phyloP scores from a whole-genome alignment of 2,113 vertebrate species.

The Oncorhynchus keta region DNA sequence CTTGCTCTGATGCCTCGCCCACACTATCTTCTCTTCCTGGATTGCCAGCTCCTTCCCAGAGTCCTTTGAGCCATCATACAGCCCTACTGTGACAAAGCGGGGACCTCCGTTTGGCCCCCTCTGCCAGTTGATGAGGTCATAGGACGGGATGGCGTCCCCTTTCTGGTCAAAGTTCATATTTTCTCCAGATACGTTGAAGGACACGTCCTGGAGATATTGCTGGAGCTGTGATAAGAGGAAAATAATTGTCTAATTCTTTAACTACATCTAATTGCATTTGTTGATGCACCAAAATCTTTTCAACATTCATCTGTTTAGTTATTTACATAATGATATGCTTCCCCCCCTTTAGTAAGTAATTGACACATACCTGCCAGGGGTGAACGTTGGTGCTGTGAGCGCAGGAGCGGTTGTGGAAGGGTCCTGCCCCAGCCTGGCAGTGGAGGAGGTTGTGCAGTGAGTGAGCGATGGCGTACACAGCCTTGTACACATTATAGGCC shows the following conservation, averaged over 20 bases:
- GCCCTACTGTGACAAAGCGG: conserved; percentile 70
- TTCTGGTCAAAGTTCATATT: conserved; percentile 74
- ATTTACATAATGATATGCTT: not conserved
- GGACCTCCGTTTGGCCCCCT: conserved; percentile 57
- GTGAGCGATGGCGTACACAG: conserved; percentile 59
- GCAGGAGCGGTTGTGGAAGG: conserved; percentile 70
- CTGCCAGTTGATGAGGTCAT: conserved; percentile 79
- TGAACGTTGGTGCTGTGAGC: conserved; percentile 60
- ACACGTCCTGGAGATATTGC: conserved; percentile 64
- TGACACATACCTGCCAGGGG: conserved; percentile 74
- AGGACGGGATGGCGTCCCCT: conserved; percentile 73
- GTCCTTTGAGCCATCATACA: conserved; percentile 70
- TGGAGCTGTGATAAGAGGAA: conserved; percentile 57
- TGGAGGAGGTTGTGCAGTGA: conserved; percentile 72
- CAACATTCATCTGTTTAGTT: too few species aligned
- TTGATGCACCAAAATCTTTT: too few species aligned
- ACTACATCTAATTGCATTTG: conserved; percentile 1
- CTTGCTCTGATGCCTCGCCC: conserved; percentile 70
- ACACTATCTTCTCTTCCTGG: conserved; percentile 64
- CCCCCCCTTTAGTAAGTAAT: not conserved
- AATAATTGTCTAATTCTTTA: not conserved
- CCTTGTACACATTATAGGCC: conserved; percentile 60
- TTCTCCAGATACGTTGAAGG: conserved; percentile 64
- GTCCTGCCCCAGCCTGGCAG: conserved; percentile 64
- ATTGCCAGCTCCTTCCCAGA: conserved; percentile 69